Conservation (phyloP, 2,888 invertebrate species). For the Tanaodytes sp. region DNA sequence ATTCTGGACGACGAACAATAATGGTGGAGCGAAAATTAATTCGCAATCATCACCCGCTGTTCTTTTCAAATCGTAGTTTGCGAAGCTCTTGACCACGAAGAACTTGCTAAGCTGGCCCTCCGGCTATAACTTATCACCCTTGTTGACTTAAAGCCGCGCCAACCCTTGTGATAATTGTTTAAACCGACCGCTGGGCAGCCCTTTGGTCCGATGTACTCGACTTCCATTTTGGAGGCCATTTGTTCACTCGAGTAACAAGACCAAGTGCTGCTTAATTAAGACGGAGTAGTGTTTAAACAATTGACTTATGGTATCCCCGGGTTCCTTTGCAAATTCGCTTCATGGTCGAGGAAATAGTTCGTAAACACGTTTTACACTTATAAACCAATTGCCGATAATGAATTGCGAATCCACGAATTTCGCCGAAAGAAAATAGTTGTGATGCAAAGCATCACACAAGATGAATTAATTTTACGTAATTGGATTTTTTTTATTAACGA, state of each 20-base stretch:
- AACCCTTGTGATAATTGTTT: slow-evolving; percentile 73
- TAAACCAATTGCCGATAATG: too few relatives aligned
- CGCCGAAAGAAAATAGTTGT: too few relatives aligned
- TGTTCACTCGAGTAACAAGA: slow-evolving; percentile 57
- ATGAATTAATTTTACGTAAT: too few relatives aligned
- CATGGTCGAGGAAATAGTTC: too few relatives aligned
- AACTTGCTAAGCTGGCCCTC: slow-evolving; percentile 64
- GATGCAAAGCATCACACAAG: too few relatives aligned
- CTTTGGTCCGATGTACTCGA: slow-evolving; percentile 64
- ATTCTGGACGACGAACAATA: too few relatives aligned
- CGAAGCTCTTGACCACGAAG: slow-evolving; percentile 49
- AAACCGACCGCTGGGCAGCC: slow-evolving; percentile 70
- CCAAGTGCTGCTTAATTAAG: slow-evolving; percentile 53
- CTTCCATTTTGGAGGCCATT: slow-evolving; percentile 60
- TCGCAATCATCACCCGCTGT: slow-evolving; percentile 43
- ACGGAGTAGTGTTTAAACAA: slow-evolving; percentile 40
- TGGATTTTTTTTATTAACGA: too few relatives aligned
- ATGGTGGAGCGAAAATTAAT: slow-evolving; percentile 42
- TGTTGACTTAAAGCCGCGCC: slow-evolving; percentile 64
- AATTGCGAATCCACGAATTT: too few relatives aligned
- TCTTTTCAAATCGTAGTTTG: slow-evolving; percentile 42
- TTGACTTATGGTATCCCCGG: not conserved
- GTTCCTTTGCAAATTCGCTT: too few relatives aligned
- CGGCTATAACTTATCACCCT: slow-evolving; percentile 71
- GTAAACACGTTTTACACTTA: too few relatives aligned